A percentile compares a stretch with the other conserved stretches of the same genome.
These are phyloP conservation scores for Amyelois transitella DNA, from an alignment of 1,140 invertebrate species.

Conservation along the genomic window DNA sequence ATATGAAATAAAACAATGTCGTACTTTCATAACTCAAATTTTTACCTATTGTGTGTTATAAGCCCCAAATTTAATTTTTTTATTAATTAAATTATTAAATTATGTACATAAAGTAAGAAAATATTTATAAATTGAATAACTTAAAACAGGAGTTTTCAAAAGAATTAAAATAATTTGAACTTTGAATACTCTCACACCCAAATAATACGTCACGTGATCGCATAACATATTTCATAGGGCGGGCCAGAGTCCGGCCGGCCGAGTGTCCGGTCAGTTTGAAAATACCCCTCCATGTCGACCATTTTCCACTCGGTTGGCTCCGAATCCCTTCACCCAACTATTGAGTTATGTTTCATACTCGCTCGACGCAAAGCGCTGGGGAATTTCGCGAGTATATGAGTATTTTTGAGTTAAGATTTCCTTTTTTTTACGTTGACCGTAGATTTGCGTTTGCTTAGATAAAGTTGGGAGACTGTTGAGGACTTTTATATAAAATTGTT, in stretches of 20 bases:
- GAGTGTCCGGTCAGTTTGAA: constrained; percentile 57
- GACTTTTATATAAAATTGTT: no score
- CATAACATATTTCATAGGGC: constrained; percentile 45
- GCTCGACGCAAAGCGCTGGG: constrained; percentile 4
- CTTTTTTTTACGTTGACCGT: not conserved
- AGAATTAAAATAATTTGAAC: no score
- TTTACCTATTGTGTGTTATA: no score
- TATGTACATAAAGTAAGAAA: no score
- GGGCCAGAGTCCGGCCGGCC: constrained; percentile 6
- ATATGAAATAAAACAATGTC: no score
- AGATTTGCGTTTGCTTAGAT: no score
- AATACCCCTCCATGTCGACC: constrained; percentile 57
- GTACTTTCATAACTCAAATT: no score
- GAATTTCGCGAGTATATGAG: constrained; percentile 4
- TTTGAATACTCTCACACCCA: not conserved
- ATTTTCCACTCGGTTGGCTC: constrained; percentile 59
- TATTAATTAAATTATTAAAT: no score
- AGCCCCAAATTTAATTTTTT: no score
- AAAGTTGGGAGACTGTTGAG: no score
- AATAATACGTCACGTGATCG: constrained; percentile 25
- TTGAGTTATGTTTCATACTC: constrained; percentile 63
- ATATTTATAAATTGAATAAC: no score
- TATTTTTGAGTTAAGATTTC: constrained; percentile 5
- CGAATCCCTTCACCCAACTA: constrained; percentile 44
- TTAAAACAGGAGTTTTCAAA: no score